phyloP scores from a whole-genome alignment of 2,797 vertebrate genomes.

The Bradypodion ventrale region DNA sequence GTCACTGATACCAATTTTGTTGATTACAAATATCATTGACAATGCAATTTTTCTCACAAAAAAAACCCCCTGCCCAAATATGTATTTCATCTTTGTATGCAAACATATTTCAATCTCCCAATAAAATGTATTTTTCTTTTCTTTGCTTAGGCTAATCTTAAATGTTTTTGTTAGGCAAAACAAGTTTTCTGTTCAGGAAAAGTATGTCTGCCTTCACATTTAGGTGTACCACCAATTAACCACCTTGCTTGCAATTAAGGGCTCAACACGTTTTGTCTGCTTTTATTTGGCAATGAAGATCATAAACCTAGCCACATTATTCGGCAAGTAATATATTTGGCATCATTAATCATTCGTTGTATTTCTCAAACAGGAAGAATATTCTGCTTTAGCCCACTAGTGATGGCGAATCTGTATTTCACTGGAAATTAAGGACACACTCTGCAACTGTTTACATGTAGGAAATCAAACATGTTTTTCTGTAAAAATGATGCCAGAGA shows the following conservation, averaged over 20 bases:
- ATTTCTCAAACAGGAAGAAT: constrained; percentile 10
- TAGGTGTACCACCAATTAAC: background rate
- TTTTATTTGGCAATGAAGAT: background rate
- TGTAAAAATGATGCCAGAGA: background rate
- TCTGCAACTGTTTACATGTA: background rate
- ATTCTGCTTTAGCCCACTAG: background rate
- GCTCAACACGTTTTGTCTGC: no score
- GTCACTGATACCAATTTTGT: background rate
- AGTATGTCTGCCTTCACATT: background rate
- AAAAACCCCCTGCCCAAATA: background rate
- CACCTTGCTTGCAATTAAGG: background rate
- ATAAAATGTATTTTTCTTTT: background rate
- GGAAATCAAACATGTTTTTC: background rate
- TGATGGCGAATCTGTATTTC: background rate
- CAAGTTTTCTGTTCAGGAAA: background rate
- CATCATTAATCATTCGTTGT: background rate
- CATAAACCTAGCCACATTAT: background rate
- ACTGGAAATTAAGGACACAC: background rate
- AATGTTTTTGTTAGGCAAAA: background rate
- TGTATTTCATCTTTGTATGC: background rate
- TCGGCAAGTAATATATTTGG: background rate
- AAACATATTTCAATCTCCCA: background rate
- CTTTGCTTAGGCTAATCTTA: background rate
- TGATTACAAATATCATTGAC: background rate
- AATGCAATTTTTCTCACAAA: background rate